Conservation (phyloP, 2,888 invertebrate species). For the Megamerina dolium region DNA sequence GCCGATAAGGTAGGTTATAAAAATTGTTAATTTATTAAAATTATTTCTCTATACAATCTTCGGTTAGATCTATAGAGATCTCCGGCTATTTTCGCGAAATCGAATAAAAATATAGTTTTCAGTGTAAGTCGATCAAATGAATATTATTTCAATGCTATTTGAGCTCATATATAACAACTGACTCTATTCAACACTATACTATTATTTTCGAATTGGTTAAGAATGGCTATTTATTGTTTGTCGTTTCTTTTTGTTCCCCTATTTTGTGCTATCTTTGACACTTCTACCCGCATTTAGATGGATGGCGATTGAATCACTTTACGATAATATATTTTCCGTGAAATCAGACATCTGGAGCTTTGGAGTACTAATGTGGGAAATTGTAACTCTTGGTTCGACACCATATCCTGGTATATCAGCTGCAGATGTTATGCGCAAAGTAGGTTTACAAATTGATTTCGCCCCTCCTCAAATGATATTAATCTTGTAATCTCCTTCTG, state of each 20-base stretch:
- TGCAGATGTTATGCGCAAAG: constrained; percentile 84
- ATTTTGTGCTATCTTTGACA: constrained; percentile 9
- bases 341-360: constrained; percentile 97
- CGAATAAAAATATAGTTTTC: too few species aligned
- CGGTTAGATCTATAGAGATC: too few species aligned
- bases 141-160: too few species aligned
- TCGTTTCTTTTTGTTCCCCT: neutral
- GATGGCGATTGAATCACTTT: constrained; percentile 95
- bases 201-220: neutral
- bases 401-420: constrained; percentile 92
- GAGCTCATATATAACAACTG: too few species aligned
- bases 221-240: neutral
- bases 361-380: constrained; percentile 92
- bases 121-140: too few species aligned
- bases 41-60: constrained; percentile 10
- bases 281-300: too few species aligned
- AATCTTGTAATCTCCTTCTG: too few species aligned
- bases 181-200: too few species aligned
- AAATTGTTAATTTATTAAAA: too few species aligned
- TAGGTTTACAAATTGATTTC: constrained; percentile 43
- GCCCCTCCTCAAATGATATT: neutral
- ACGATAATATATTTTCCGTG: constrained; percentile 88
- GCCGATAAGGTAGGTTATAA: constrained; percentile 58
- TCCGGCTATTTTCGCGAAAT: too few species aligned
- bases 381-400: constrained; percentile 89